Base-by-base conservation (phyloP, 2,797 vertebrate species). In the Enteromius afrohamiltoni region DNA sequence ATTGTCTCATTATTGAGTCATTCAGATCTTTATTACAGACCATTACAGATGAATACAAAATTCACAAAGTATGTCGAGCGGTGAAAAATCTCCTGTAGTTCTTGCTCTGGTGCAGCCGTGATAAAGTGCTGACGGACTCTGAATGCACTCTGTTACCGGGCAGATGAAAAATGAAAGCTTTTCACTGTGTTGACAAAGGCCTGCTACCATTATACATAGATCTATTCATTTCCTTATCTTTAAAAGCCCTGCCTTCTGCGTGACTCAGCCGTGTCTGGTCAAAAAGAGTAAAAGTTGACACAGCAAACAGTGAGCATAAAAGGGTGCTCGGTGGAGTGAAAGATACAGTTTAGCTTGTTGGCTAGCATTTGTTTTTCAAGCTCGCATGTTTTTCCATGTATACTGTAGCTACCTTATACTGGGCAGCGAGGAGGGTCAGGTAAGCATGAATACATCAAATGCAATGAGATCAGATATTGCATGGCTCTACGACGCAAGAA, bases 401-500 rank as follows among this genome's bases (percentile, higher is more conserved):
- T 62, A 78, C 78, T 45, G 47, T 79, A 58, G 76, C 64, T 21
- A 85, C 80, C 55, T 83, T 87, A 77, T 83, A 83, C 70, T 82
- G 74, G 74, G 60, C 85, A 77, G 77, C 34, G 70, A 80, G 37
- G 31, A 64, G 73, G 80, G 78, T 87, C 83, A 86, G 55, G 84
- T 70, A 80, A 82, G 85, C 83, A 80, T 81, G 73, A 67, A 85
- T 86, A 79, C 58, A 70, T 83, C 76, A 83, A 87, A 78, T 87
- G 90, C 84, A 87, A 90, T 71, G 80, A 82, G 87, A 91, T 87
- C 86, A 86, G 85, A 86, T 89, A 89, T 88, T 88, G 83, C 85
- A 86, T 80, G 79, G 70, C 74, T 79, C 77, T 79, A 65, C 70
- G 69, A 84, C 62, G 82, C 85, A 89, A 86, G 85, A 73, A 83